Evolutionary conservation across 2,888 invertebrate genomes (phyloP), one percentile per base, ranked within the genome.

Genomic region (Tetranychus truncatus): DNA sequence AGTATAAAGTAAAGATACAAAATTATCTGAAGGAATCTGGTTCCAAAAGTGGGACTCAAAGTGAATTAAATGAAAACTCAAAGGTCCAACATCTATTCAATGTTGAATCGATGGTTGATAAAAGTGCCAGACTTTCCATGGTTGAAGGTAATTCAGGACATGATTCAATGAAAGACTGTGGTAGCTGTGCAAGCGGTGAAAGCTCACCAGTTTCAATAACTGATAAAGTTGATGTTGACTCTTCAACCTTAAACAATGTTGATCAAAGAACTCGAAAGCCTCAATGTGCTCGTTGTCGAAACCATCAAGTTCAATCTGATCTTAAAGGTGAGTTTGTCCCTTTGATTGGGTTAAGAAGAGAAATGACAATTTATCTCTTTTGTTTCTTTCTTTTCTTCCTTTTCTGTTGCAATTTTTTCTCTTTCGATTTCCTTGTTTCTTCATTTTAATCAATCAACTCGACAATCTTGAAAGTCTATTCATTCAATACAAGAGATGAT

Each of bases 201-300:
- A 69, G 69, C 20, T 69, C 69, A 69, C 69, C 69, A 69, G 69
- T 11, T 24, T 69, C 69, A 21, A 9, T 69, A 6, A 69, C 11
- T 20, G 72, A 72, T 34, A 72, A 72, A 72, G 45, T 45, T 24
- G 72, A 72, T 72, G 72, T 72, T 45, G 72, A 72, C 45, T 72
- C 72, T 11, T 72, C 72, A 15, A 72, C 44, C 9, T 9, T 20
- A 5, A 44, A 44, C 18, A 72, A 72, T 72, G 72, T 34, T 18
- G 72, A 44, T 45, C 44, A 72, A 45, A 24, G 45, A 45, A n/a
- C 34, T 18, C 34, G 72, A 6, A 24, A n/a, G 20, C 72, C 72
- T n/a, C 72, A 45, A 45, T 72, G 72, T 45, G 72, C 72, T 72
- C 34, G 72, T n/a, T 72, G 72, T n/a, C 44, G 72, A 6, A 72